Evolutionary conservation across 2,113 vertebrate species (phyloP), one percentile per base, ranked within the genome.

Genomic region (Silurus asotus): DNA sequence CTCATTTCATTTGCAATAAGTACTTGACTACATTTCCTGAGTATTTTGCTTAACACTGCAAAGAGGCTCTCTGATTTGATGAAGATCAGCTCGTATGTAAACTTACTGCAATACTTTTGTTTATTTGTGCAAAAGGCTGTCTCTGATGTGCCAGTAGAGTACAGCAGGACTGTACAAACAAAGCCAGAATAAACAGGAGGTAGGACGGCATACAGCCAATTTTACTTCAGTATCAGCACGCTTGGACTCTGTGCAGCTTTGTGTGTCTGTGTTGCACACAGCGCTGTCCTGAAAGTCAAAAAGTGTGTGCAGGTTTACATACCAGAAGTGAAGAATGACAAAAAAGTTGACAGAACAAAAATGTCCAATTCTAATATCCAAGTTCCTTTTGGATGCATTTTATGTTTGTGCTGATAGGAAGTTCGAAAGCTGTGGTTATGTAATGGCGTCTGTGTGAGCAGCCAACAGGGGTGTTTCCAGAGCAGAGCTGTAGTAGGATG

Each of bases 381-480:
- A 56, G 77, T 20, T 61, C 20, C 28, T 13, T 82, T 25, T 17
- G 0, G 90, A 89, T 92, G 91, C 84, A 77, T 90, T 94, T 91
- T 92, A 91, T 90, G 64, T 89, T 75, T 5, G 88, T 58, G 86
- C 88, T 87, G 87, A 86, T 91, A 90, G 89, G 90, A 93, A 88
- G 89, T 69, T 82, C 23, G 37, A 72, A 37, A 61, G 62, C 53
- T 81, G 90, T 76, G 90, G 85, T 95, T 95, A 91, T 92, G 92
- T 81, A 95, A 95, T 90, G 87, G 88, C 90, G 91, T 92, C 89
- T 86, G 91, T 89, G 90, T 85, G 65, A 69, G 69, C 76, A 88
- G 93, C 92, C 94, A 94, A 91, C 90, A 92, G 87, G 91, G 90
- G 93, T 93, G 94, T 95, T 91, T 93, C 94, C 93, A 94, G 90